phyloP scores from a whole-genome alignment of 2,797 vertebrate species.

The Philypnodon macrostomus region DNA sequence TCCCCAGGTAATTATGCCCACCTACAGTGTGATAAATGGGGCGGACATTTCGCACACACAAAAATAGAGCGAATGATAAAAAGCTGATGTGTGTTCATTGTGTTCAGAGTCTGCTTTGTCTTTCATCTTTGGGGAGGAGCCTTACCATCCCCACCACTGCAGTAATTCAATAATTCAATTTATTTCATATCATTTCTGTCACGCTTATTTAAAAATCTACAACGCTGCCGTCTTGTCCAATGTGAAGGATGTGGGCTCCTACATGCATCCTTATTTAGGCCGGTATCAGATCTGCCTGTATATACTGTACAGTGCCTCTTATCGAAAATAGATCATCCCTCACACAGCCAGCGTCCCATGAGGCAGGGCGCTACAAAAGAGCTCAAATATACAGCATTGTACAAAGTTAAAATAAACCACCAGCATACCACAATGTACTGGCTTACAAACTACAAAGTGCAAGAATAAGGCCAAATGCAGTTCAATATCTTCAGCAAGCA shows the following conservation, averaged over 20 bases:
- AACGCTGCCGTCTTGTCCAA: conserved; percentile 13
- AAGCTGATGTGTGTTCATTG: conserved; percentile 7
- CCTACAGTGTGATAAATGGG: conserved; percentile 38
- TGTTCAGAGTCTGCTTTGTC: conserved; percentile 13
- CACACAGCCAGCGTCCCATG: conserved; percentile 32
- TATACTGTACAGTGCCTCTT: conserved; percentile 29
- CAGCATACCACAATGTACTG: too few species aligned
- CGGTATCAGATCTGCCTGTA: conserved; percentile 18
- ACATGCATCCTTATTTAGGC: conserved; percentile 6
- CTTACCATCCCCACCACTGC: conserved; percentile 26
- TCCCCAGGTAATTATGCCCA: conserved; percentile 50
- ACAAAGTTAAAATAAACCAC: conserved; percentile 54
- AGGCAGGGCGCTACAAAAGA: conserved; percentile 10
- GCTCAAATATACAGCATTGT: conserved; percentile 27
- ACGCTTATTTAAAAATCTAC: conserved; percentile 46
- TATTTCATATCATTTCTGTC: conserved; percentile 48
- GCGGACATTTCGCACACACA: conserved; percentile 5
- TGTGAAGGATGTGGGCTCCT: too few species aligned
- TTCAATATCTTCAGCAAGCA: too few species aligned
- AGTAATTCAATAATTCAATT: conserved; percentile 56
- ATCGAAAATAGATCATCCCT: conserved; percentile 42
- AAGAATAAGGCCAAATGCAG: too few species aligned
- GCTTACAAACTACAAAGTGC: conserved; percentile 29
- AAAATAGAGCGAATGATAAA: not conserved
- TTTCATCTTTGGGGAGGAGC: conserved; percentile 29